A percentile compares a stretch with the other conserved stretches of the same genome.
These are phyloP conservation scores for Chitala chitala DNA, from an alignment of 2,113 vertebrate species.

Conservation along the genomic window DNA sequence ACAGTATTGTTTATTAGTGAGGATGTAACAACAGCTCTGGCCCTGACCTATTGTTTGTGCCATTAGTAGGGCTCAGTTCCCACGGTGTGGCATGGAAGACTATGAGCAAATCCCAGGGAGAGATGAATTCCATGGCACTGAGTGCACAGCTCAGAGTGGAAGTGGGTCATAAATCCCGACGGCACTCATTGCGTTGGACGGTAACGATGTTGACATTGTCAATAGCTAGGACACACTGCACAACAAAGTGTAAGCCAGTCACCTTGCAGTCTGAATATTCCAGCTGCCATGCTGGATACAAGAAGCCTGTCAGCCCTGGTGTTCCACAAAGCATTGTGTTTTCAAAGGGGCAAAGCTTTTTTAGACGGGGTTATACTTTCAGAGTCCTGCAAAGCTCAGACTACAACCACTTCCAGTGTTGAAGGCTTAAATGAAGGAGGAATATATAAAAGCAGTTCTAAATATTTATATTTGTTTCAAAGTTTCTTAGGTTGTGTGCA, in stretches of 20 bases:
- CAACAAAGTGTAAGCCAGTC: slow-evolving; percentile 41
- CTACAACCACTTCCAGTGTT: neutral
- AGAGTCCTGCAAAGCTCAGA: neutral
- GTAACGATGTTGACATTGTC: slow-evolving; percentile 48
- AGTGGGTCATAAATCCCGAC: slow-evolving; percentile 32
- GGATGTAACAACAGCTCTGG: slow-evolving; percentile 44
- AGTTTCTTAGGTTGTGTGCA: no score
- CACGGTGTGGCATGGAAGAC: slow-evolving; percentile 21
- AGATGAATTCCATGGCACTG: slow-evolving; percentile 28
- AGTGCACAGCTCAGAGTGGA: slow-evolving; percentile 10
- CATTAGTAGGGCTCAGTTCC: slow-evolving; percentile 28
- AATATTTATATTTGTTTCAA: no score
- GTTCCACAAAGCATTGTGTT: slow-evolving; percentile 42
- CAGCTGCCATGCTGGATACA: slow-evolving; percentile 56
- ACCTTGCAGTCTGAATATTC: slow-evolving; percentile 50
- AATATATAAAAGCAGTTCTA: no score
- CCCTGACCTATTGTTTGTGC: slow-evolving; percentile 37
- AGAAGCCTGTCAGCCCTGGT: slow-evolving; percentile 42
- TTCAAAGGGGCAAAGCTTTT: slow-evolving; percentile 43
- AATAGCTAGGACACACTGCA: slow-evolving; percentile 29
- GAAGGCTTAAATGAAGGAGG: no score
- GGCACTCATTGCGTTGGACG: slow-evolving; percentile 42
- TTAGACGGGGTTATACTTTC: slow-evolving; percentile 20
- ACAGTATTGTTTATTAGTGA: slow-evolving; percentile 48
- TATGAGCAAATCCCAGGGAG: slow-evolving; percentile 6